phyloP scores from a whole-genome alignment of 1,140 invertebrate genomes.

The Gerris buenoi region DNA sequence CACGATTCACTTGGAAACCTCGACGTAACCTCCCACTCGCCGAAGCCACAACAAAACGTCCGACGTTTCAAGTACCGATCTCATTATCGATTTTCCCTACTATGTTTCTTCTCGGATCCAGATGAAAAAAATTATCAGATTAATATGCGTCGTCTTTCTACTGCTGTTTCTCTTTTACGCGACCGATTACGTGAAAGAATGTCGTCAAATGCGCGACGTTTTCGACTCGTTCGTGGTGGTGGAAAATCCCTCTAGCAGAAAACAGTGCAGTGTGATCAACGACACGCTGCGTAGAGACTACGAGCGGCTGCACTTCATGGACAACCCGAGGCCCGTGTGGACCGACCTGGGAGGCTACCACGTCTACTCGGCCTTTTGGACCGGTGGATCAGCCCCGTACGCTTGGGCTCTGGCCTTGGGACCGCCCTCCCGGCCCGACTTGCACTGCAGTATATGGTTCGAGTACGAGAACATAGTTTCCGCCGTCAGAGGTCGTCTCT shows the following conservation, averaged over 20 bases:
- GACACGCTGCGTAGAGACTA: background rate
- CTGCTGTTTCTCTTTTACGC: background rate
- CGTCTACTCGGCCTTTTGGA: background rate
- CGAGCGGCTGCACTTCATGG: background rate
- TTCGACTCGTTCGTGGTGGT: background rate
- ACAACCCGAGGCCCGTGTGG: background rate
- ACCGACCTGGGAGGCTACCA: background rate
- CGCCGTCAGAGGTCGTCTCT: background rate
- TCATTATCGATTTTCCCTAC: too few species aligned
- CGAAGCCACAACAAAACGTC: too few species aligned
- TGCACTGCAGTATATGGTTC: background rate
- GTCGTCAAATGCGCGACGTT: background rate
- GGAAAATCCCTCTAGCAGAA: background rate
- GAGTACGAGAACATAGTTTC: background rate
- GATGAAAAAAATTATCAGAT: background rate
- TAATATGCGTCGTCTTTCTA: background rate
- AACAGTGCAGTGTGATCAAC: background rate
- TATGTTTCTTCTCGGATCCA: too few species aligned
- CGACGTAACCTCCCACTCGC: too few species aligned
- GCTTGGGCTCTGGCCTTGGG: background rate
- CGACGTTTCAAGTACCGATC: too few species aligned
- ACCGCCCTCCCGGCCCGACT: background rate
- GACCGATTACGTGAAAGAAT: background rate
- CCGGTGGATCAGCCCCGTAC: too few species aligned
- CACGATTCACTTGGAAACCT: too few species aligned